Evolutionary conservation across 92 coral and sea anemone genomes (phyloP).

Genomic region (Meandrina meandrites): DNA sequence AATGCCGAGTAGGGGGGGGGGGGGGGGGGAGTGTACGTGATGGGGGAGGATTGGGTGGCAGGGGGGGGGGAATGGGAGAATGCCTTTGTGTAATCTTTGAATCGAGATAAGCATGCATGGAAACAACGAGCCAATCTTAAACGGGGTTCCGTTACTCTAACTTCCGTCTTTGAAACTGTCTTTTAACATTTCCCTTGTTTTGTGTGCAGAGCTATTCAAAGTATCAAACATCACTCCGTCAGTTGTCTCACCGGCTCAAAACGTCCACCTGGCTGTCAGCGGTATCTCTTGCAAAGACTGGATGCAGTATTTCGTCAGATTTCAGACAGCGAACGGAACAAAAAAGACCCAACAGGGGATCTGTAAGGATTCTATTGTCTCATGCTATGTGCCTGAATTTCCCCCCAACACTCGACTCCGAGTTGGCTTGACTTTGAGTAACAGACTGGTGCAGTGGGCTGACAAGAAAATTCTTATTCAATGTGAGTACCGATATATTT

Average conservation of each 20-base stretch:
- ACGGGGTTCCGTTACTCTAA: no score
- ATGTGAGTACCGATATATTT: constrained; percentile 29
- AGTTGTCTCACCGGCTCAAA: constrained; percentile 49
- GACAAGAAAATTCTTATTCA: constrained; percentile 52
- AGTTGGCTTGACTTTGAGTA: constrained; percentile 72
- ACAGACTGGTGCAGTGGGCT: constrained; percentile 74
- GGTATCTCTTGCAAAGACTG: constrained; percentile 68
- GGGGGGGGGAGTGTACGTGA: no score
- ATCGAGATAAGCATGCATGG: no score
- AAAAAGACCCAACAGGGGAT: constrained; percentile 67
- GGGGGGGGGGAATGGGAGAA: no score
- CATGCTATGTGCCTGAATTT: constrained; percentile 61
- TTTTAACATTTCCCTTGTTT: neutral
- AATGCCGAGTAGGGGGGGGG: no score
- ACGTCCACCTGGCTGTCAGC: constrained; percentile 36
- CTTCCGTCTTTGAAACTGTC: no score
- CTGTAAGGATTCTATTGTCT: constrained; percentile 59
- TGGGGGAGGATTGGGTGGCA: no score
- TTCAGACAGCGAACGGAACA: constrained; percentile 62
- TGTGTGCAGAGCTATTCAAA: constrained; percentile 64
- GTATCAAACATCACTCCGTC: constrained; percentile 54
- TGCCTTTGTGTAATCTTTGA: no score
- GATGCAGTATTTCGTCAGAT: constrained; percentile 68
- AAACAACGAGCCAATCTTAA: no score
- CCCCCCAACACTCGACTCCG: constrained; percentile 64